These are phyloP conservation scores for Holotrichia oblita DNA, from an alignment of 1,140 invertebrate genomes.

Conservation along the genomic window DNA sequence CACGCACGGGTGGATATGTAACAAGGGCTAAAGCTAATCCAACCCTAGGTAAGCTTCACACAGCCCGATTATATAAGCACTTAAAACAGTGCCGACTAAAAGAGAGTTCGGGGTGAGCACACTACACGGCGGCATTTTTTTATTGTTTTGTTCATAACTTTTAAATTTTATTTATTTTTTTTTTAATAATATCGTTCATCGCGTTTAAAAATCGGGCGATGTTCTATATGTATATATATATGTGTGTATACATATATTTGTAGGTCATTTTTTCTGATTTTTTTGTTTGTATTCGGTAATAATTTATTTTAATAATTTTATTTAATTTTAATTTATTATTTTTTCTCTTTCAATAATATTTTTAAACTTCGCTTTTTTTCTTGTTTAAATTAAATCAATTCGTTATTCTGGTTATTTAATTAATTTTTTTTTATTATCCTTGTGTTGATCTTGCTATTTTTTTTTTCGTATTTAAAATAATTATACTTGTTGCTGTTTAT, in stretches of 20 bases:
- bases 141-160: conserved; percentile 26
- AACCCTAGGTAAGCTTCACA: conserved; percentile 63
- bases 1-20: conserved; percentile 61
- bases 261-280: background rate
- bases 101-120: conserved; percentile 61
- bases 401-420: conserved; percentile 34
- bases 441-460: too few species aligned
- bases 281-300: conserved; percentile 38
- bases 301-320: conserved; percentile 41
- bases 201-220: conserved; percentile 39
- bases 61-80: conserved; percentile 63
- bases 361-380: too few species aligned
- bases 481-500: too few species aligned
- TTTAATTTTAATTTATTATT: too few species aligned
- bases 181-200: conserved; percentile 38
- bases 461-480: too few species aligned
- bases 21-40: conserved; percentile 63
- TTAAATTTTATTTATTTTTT: conserved; percentile 9
- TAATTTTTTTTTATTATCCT: background rate
- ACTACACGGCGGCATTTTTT: conserved; percentile 57
- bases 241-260: conserved; percentile 33
- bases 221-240: conserved; percentile 40
- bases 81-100: conserved; percentile 63
- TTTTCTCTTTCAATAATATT: background rate
- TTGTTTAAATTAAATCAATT: background rate